Base-by-base conservation (phyloP, 1,140 invertebrate genomes). In the Olivierus martensii region DNA sequence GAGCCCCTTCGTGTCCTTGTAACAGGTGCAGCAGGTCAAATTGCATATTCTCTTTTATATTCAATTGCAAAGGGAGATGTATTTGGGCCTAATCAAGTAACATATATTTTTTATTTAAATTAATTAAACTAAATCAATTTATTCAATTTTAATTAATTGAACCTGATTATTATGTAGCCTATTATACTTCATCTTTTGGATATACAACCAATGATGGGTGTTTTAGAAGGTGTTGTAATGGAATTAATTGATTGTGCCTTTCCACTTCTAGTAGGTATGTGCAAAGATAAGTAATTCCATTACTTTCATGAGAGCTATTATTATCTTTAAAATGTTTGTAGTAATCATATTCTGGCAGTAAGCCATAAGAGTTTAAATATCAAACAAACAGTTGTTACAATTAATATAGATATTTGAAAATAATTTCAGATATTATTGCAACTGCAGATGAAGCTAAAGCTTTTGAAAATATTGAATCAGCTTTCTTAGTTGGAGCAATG, bases 401-500 rank as follows among this genome's bases (percentile, higher is more conserved):
- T n/a, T n/a, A n/a, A n/a, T n/a, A n/a, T 59, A 15, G 19, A 64
- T 49, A 63, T n/a, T 47, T 3, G 36, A 34, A 38, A 49, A 47
- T 17, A 39, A 34, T 60, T 62, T 7, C 67, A 76, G 83, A 83
- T 50, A 80, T 98, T 46, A 72, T 94, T 2, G 79, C 88, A 12
- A 97, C 93, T 36, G 82, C 79, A 59, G 84, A 93, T 64, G 85
- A 87, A 39, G 80, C 78, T 48, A 80, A 78, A 42, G 96, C 88
- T 39, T 99, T 99, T 70, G 89, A 91, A 64, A 85, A 95, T 74
- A 87, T 96, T 46, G 87, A 93, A 63, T 88, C 91, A 46, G 96
- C 92, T n/a, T 97, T 99, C 66, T 73, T 99, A 44, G 92, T 99
- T 38, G 96, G 96, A 42, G 83, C 96, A 6, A 99, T 99, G 95